Base-by-base conservation (phyloP, 2,113 vertebrate genomes). In the Gobio gobio region DNA sequence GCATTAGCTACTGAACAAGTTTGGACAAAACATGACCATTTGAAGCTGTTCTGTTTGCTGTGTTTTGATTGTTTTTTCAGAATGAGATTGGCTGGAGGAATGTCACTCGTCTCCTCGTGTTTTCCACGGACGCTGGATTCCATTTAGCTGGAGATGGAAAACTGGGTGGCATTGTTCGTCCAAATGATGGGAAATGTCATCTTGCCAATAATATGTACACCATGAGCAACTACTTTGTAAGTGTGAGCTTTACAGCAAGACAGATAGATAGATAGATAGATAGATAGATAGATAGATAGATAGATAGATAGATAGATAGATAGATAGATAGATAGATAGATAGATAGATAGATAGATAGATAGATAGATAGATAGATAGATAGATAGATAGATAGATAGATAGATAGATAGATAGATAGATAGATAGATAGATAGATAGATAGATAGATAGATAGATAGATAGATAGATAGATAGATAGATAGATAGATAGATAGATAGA, bases 111-210 rank as follows among this genome's bases (percentile, higher is more conserved):
- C 93, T 99, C 40, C 91, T 99, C 47, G 98, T 99, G 78, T 99
- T 99, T 89, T 99, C 98, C 91, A 99, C 98, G 0, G 98, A 99
- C 73, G 98, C 98, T 40, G 98, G 97, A 8, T 99, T 99, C 92
- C 98, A 99, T 92, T 99, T 98, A 14, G 98, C 98, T 33, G 98
- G 98, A 63, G 98, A 99, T 43, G 98, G 98, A 76, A 99, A 99
- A 91, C 96, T 99, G 87, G 98, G 98, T 0, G 98, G 98, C 87
- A 98, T 99, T 54, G 97, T 99, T 82, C 93, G 97, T 70, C 98
- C 98, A 83, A 99, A 99, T 77, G 98, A 99, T 84, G 98, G 97
- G n/a, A 96, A 89, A 75, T 99, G 98, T 89, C 97, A 99, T 83
- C 94, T 99, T 92, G 95, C 97, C 90, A 94, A 98, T 73, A 92